Evolutionary conservation across 1,140 invertebrate genomes (phyloP).

Genomic region (Hylaeus volcanicus): DNA sequence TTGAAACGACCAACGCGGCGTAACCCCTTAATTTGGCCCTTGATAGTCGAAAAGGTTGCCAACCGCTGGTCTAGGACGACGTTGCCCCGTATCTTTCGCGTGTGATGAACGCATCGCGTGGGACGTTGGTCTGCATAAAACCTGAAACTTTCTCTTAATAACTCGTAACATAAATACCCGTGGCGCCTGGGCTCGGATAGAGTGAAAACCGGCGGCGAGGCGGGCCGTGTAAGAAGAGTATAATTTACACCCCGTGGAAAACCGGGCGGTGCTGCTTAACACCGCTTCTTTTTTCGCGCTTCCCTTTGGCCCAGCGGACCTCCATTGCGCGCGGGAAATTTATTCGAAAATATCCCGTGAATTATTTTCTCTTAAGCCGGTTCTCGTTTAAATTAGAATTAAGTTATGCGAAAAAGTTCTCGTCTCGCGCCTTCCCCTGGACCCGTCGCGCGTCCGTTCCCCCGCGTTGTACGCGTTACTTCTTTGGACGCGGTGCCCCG

Average conservation of each 20-base stretch:
- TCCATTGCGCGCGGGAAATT: conserved; percentile 26
- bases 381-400: conserved; percentile 39
- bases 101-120: conserved; percentile 17
- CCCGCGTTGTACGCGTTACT: too few species aligned
- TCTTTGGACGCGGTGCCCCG: background rate
- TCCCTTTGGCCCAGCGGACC: background rate
- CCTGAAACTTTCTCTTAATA: conserved; percentile 59
- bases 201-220: conserved; percentile 37
- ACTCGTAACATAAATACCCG: conserved; percentile 58
- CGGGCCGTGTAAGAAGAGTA: conserved; percentile 23
- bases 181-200: conserved; percentile 11
- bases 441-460: background rate
- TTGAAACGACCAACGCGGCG: too few species aligned
- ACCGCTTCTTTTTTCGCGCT: background rate
- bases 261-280: conserved; percentile 29
- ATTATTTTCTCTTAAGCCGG: conserved; percentile 40
- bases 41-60: too few species aligned
- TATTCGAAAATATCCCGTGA: conserved; percentile 44
- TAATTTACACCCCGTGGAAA: conserved; percentile 52
- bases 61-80: background rate
- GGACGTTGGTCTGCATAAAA: conserved; percentile 45
- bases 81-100: conserved; percentile 21
- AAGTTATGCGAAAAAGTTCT: conserved; percentile 38
- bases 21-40: too few species aligned
- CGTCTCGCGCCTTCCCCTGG: too few species aligned